Evolutionary conservation across 2,888 invertebrate genomes (phyloP).

Genomic region (Idaea biselata): DNA sequence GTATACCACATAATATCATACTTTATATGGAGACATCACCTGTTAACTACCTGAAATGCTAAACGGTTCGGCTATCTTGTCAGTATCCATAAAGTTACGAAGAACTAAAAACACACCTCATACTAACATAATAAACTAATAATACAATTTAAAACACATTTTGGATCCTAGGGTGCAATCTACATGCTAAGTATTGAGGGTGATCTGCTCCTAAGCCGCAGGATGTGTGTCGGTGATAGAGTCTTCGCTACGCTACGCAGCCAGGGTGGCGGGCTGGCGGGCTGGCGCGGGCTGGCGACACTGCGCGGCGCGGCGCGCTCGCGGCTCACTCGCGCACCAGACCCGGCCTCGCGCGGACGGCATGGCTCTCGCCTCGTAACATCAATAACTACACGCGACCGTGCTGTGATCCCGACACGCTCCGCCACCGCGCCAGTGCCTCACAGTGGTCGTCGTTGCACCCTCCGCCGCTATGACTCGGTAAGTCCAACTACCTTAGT

Average conservation of each 20-base stretch:
- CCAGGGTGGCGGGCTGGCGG: conserved; percentile 24
- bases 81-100: too few relatives aligned
- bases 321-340: conserved; percentile 59
- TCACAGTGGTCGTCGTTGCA: conserved; percentile 21
- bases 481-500: conserved; percentile 38
- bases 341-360: conserved; percentile 61
- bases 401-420: conserved; percentile 51
- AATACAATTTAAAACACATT: too few relatives aligned
- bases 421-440: conserved; percentile 30
- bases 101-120: too few relatives aligned
- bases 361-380: conserved; percentile 51
- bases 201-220: neutral
- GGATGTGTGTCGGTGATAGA: neutral
- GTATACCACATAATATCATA: too few relatives aligned
- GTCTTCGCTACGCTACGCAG: conserved; percentile 20
- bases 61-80: too few relatives aligned
- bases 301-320: conserved; percentile 25
- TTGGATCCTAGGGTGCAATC: too few relatives aligned
- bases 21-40: too few relatives aligned
- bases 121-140: too few relatives aligned
- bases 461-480: conserved; percentile 39
- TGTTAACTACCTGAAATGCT: too few relatives aligned
- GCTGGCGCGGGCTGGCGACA: conserved; percentile 21
- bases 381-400: conserved; percentile 42
- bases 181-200: neutral